Percentiles rank a stretch among this genome's conserved stretches.
Conservation (phyloP, 2,888 invertebrate species). For the Aspidapion aeneum region DNA sequence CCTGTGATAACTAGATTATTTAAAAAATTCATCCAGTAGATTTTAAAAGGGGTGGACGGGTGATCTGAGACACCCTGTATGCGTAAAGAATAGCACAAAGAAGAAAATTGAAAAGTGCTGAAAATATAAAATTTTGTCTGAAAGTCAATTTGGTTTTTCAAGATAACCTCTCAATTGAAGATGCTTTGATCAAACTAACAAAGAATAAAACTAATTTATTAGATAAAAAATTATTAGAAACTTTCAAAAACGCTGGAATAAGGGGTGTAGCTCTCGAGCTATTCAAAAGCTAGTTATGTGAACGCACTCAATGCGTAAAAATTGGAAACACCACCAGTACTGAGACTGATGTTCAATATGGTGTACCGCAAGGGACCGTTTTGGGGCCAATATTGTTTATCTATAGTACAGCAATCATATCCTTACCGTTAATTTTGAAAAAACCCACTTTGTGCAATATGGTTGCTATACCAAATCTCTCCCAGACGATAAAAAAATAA, state of each 20-base stretch:
- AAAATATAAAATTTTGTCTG: too few species aligned
- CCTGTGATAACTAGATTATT: too few species aligned
- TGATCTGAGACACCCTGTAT: too few species aligned
- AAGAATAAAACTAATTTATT: slow-evolving; percentile 2
- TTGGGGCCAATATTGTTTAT: slow-evolving; percentile 4
- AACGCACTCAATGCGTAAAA: too few species aligned
- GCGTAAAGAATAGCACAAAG: too few species aligned
- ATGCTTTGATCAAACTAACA: slow-evolving; percentile 2
- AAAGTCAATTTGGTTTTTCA: too few species aligned
- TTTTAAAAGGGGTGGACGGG: too few species aligned
- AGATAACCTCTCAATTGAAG: slow-evolving; percentile 7
- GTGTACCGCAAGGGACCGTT: slow-evolving; percentile 10
- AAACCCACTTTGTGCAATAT: slow-evolving; percentile 6
- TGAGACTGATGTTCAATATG: not conserved
- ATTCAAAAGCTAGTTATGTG: slow-evolving; percentile 4
- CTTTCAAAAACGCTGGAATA: not conserved
- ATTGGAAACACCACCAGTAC: too few species aligned
- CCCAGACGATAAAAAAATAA: not conserved
- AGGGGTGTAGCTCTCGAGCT: slow-evolving; percentile 2
- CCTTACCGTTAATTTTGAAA: slow-evolving; percentile 10
- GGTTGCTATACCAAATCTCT: slow-evolving; percentile 3
- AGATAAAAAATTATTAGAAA: slow-evolving; percentile 1
- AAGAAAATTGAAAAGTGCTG: too few species aligned
- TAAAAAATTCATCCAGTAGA: too few species aligned
- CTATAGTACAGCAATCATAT: slow-evolving; percentile 2